These are phyloP conservation scores for Rhagophthalmus giganteus DNA, from an alignment of 2,888 invertebrate genomes.

Conservation along the genomic window DNA sequence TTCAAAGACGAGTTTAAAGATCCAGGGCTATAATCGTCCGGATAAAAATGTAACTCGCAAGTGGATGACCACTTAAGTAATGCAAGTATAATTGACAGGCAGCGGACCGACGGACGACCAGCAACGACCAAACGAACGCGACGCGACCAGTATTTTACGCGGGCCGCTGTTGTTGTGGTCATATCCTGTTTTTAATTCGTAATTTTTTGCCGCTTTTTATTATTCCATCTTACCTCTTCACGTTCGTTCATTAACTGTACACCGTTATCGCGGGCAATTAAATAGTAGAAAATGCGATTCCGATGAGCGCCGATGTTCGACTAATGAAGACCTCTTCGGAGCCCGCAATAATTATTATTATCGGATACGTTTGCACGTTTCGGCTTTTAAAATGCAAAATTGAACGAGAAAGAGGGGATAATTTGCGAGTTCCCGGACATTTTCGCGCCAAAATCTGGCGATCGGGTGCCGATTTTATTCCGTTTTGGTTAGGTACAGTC, in stretches of 20 bases:
- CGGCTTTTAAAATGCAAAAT: too few relatives aligned
- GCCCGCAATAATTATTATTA: too few relatives aligned
- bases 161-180: constrained; percentile 34
- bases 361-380: too few relatives aligned
- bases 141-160: too few relatives aligned
- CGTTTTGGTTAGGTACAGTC: too few relatives aligned
- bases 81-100: constrained; percentile 46
- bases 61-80: constrained; percentile 49
- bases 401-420: too few relatives aligned
- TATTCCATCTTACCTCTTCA: constrained; percentile 12
- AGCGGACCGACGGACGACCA: constrained; percentile 41
- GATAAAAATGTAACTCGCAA: constrained; percentile 42
- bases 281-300: neutral
- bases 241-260: constrained; percentile 9
- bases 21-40: constrained; percentile 34
- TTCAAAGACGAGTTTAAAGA: constrained; percentile 17
- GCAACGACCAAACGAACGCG: too few relatives aligned
- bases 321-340: too few relatives aligned
- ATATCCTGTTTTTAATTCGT: constrained; percentile 46
- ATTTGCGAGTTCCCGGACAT: too few relatives aligned
- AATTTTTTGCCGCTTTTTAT: constrained; percentile 14
- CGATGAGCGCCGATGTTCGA: neutral
- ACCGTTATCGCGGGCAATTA: constrained; percentile 7
- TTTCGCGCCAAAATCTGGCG: neutral
- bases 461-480: neutral